Evolutionary conservation across 2,113 vertebrate genomes (phyloP).

Genomic region (Indicator indicator): DNA sequence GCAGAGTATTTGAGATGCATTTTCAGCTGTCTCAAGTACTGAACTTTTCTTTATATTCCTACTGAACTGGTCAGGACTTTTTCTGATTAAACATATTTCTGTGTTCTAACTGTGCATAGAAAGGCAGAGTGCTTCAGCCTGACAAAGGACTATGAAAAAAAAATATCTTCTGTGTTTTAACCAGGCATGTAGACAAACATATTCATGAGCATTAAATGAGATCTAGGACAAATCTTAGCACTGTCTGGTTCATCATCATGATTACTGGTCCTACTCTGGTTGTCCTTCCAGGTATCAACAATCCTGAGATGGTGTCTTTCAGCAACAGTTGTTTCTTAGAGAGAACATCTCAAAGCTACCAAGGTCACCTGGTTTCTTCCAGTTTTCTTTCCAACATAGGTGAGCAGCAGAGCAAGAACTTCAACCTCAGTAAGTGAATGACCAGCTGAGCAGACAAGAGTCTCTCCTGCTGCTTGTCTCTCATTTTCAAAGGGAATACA

Average conservation of each 20-base stretch:
- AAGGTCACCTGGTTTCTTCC: not conserved
- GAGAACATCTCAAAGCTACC: not conserved
- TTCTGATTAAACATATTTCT: not conserved
- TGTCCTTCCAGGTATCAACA: not conserved
- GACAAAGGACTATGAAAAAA: not conserved
- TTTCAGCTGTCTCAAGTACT: not conserved
- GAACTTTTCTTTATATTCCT: not conserved
- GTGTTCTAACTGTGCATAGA: not conserved
- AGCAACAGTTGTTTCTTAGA: not conserved
- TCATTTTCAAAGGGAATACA: not conserved
- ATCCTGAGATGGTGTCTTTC: not conserved
- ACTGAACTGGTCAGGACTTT: not conserved
- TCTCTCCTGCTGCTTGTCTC: not conserved
- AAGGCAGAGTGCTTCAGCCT: not conserved
- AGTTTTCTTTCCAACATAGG: accelerated
- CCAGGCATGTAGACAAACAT: not conserved
- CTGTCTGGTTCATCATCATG: not conserved
- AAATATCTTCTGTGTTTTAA: not conserved
- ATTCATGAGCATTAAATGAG: not conserved
- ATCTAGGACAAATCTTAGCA: not conserved
- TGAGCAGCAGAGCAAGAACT: not conserved
- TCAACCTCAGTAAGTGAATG: not conserved
- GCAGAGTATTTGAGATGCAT: not conserved
- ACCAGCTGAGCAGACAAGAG: not conserved
- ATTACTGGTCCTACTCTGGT: not conserved